Conservation (phyloP, 2,113 vertebrate species). For the Gadus macrocephalus region DNA sequence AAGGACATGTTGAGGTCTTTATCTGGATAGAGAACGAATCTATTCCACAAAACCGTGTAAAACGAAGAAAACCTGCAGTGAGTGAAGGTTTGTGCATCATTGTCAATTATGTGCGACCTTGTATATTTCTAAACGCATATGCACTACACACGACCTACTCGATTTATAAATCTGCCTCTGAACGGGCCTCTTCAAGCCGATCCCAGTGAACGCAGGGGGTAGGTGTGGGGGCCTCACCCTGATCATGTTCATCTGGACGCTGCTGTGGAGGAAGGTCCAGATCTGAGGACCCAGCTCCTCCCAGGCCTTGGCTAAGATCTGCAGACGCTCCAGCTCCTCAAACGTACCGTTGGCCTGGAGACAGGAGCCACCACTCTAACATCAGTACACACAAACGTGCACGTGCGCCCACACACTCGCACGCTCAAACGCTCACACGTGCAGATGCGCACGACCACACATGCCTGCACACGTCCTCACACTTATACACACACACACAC, state of each 20-base stretch:
- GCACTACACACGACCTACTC: too few relatives aligned
- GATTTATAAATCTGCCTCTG: too few relatives aligned
- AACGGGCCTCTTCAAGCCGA: too few relatives aligned
- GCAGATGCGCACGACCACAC: neutral
- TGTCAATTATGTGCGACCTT: too few relatives aligned
- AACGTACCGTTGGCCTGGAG: conserved; percentile 92
- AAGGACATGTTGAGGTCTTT: too few relatives aligned
- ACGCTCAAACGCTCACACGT: neutral
- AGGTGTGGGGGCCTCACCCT: conserved; percentile 68
- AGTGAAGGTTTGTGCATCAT: too few relatives aligned
- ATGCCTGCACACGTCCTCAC: too few relatives aligned
- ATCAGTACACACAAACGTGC: neutral
- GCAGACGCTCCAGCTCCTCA: conserved; percentile 84
- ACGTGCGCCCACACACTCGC: neutral
- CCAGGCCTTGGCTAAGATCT: conserved; percentile 82
- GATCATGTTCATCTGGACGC: conserved; percentile 90
- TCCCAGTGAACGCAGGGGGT: neutral
- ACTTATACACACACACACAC: too few relatives aligned
- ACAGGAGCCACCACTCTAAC: conserved; percentile 12
- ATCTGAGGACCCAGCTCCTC: conserved; percentile 90
- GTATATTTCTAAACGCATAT: too few relatives aligned
- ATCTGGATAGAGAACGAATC: too few relatives aligned
- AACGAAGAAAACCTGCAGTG: too few relatives aligned
- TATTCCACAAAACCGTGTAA: too few relatives aligned
- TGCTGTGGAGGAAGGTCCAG: conserved; percentile 86